phyloP scores from a whole-genome alignment of 2,888 invertebrate species.

The Clitarchus hookeri region DNA sequence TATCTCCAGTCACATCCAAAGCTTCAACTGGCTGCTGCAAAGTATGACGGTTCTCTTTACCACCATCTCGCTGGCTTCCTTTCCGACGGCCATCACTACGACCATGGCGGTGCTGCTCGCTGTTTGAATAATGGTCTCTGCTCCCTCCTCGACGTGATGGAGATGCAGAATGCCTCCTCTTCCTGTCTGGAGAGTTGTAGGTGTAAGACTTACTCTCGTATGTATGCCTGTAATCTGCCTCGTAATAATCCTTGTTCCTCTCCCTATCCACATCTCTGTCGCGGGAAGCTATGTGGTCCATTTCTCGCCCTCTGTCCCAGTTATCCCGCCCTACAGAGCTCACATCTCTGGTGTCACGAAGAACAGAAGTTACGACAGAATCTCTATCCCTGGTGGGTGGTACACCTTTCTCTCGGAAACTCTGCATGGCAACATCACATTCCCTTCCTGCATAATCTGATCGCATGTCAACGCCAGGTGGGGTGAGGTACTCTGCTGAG shows the following conservation, averaged over 20 bases:
- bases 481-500: conserved; percentile 31
- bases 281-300: conserved; percentile 35
- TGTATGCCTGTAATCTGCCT: conserved; percentile 28
- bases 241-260: conserved; percentile 31
- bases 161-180: conserved; percentile 28
- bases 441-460: conserved; percentile 7
- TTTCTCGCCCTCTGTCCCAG: conserved; percentile 49
- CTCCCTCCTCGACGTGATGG: conserved; percentile 30
- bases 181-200: conserved; percentile 36
- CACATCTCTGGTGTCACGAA: conserved; percentile 27
- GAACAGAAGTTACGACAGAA: conserved; percentile 17
- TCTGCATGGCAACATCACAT: conserved; percentile 23
- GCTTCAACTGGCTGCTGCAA: conserved; percentile 34
- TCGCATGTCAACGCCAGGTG: conserved; percentile 35
- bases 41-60: conserved; percentile 31
- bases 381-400: conserved; percentile 35
- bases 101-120: conserved; percentile 31
- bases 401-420: conserved; percentile 27
- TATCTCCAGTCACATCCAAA: conserved; percentile 29
- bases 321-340: conserved; percentile 44
- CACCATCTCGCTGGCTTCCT: conserved; percentile 18
- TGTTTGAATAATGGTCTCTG: conserved; percentile 30
- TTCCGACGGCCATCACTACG: conserved; percentile 32
- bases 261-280: conserved; percentile 50
- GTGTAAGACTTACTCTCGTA: conserved; percentile 30